Base-by-base conservation (phyloP, 2,888 invertebrate species). In the Melanargia galathea region DNA sequence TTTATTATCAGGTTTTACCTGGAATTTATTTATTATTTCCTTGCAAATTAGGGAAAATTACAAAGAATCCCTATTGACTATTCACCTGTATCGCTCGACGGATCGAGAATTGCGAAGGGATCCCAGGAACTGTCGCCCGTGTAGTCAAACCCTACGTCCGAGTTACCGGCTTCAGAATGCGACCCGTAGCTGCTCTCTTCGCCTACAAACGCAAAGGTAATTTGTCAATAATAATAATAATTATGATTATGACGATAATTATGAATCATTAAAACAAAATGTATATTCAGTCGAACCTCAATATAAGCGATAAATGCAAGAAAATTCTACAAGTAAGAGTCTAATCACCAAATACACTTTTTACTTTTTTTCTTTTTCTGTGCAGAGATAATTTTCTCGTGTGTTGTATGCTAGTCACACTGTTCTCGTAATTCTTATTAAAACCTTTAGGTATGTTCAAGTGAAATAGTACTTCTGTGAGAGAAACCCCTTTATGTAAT, bases 181-280 rank as follows among this genome's bases (percentile, higher is more conserved):
- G 96, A 96, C 72, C 95, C 95, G 76, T 96, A 96, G 80, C 96
- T 96, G 81, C 96, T 96, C 74, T 96, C 96, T 76, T 96, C 95
- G 76, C 92, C 92, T 92, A 72, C 45, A 24, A 1, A 18, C 16
- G 35, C 13, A 49, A 45, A 43, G 16, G n/a, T 26, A 38, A 30
- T 35, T 11, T 18, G 20, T 11, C 7, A 46, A 46, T n/a, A n/a
- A n/a, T n/a, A 16, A 18, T 16, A 5, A n/a, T 43, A 22, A 46
- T 11, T 20, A 45, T 11, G 20, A 20, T 11, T 10, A 18, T 43
- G 8, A 18, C 7, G 16, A 30, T 30, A 8, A n/a, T 6, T 8
- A 30, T 8, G 26, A 51, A 30, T 51, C 7, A 1, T 51, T 16
- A 24, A 51, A 51, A 18, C 30, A 13, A 22, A 48, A 22, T 22